Conservation (phyloP, 1,140 invertebrate genomes). For the Drosophila insularis region DNA sequence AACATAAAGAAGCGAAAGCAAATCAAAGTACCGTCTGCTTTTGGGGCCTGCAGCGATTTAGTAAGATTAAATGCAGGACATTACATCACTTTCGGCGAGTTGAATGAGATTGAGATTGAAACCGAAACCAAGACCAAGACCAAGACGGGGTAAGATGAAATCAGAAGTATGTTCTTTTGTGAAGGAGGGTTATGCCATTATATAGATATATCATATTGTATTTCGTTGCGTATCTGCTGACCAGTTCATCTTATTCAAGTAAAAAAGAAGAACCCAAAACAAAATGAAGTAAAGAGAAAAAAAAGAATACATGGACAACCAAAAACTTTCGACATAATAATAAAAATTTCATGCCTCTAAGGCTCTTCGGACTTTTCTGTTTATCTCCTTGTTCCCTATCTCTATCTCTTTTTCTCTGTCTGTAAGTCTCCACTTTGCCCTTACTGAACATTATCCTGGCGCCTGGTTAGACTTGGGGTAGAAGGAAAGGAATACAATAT, state of each 20-base stretch:
- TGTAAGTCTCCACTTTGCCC: background rate
- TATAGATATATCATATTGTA: conserved; percentile 17
- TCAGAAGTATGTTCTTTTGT: conserved; percentile 38
- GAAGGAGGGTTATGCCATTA: background rate
- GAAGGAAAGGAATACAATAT: conserved; percentile 35
- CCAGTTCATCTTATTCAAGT: conserved; percentile 70
- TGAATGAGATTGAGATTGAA: conserved; percentile 25
- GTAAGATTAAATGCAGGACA: conserved; percentile 72
- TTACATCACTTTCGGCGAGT: conserved; percentile 39
- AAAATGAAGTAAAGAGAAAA: conserved; percentile 34
- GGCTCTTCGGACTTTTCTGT: conserved; percentile 5
- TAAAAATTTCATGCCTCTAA: conserved; percentile 72
- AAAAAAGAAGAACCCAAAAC: conserved; percentile 20
- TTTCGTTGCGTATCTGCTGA: conserved; percentile 30
- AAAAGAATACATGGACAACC: conserved; percentile 47
- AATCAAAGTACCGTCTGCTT: conserved; percentile 54
- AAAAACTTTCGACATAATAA: conserved; percentile 73
- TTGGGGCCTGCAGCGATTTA: conserved; percentile 56
- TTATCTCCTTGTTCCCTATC: background rate
- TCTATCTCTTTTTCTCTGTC: background rate
- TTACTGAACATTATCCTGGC: conserved; percentile 34
- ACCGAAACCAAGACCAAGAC: background rate
- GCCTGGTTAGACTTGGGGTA: conserved; percentile 15
- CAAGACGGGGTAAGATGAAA: conserved; percentile 10
- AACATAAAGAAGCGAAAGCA: conserved; percentile 49